Evolutionary conservation across 2,797 vertebrate genomes (phyloP).

Genomic region (Sebastolobus altivelis): DNA sequence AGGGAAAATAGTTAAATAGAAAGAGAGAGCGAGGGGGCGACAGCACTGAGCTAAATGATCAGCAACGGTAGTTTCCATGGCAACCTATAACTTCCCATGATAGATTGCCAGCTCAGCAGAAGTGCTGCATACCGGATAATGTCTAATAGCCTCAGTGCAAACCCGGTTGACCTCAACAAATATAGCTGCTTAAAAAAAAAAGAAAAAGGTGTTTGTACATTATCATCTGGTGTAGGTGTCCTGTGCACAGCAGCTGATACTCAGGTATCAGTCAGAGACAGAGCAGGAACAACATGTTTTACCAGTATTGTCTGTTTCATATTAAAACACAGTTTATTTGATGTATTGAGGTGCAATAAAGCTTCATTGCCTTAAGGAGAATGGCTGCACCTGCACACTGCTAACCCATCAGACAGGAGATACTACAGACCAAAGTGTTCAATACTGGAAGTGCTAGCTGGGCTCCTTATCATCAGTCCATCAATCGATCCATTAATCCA

Average conservation of each 20-base stretch:
- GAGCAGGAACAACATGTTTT: not conserved
- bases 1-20: slow-evolving; percentile 11
- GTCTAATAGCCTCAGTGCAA: slow-evolving; percentile 14
- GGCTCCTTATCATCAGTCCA: slow-evolving; percentile 38
- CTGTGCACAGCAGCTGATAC: not conserved
- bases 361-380: not conserved
- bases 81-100: slow-evolving; percentile 72
- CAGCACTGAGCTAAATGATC: slow-evolving; percentile 42
- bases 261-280: not conserved
- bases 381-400: slow-evolving; percentile 3
- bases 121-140: slow-evolving; percentile 31
- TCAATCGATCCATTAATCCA: slow-evolving; percentile 42
- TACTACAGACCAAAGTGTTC: slow-evolving; percentile 16
- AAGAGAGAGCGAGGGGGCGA: slow-evolving; percentile 38
- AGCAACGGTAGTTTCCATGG: slow-evolving; percentile 78
- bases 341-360: not conserved
- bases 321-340: not conserved
- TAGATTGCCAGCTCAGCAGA: slow-evolving; percentile 69
- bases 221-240: not conserved
- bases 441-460: slow-evolving; percentile 34
- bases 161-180: slow-evolving; percentile 37
- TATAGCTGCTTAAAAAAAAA: not conserved
- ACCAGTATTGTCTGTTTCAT: not conserved
- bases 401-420: slow-evolving; percentile 5
- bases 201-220: not conserved